phyloP scores from a whole-genome alignment of 2,888 invertebrate genomes.

The Hyposoter didymator region DNA sequence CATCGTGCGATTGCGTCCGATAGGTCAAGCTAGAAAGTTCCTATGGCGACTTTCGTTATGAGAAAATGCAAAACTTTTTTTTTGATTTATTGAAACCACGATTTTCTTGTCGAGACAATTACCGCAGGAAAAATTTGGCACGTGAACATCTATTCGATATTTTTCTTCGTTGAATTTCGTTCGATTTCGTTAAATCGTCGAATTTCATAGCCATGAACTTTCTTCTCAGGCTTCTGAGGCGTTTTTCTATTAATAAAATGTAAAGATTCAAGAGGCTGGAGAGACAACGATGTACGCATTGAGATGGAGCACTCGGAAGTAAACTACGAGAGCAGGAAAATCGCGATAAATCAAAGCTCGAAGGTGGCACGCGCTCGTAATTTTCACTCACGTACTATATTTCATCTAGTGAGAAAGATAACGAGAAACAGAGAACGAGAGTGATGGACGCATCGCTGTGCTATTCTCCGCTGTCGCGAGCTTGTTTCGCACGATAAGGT shows the following conservation, averaged over 20 bases:
- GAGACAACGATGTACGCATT: constrained; percentile 2
- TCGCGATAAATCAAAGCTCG: constrained; percentile 40
- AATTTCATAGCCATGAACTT: neutral
- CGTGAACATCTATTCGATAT: neutral
- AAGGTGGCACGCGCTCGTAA: constrained; percentile 37
- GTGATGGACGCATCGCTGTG: constrained; percentile 28
- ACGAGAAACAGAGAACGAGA: constrained; percentile 17
- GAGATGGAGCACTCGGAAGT: constrained; percentile 18
- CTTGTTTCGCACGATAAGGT: constrained; percentile 14
- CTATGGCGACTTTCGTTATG: neutral
- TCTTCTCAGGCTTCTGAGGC: neutral
- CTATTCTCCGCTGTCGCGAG: neutral
- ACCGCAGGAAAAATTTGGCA: neutral
- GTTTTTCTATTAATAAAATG: constrained; percentile 26
- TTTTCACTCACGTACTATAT: constrained; percentile 44
- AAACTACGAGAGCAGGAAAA: constrained; percentile 33
- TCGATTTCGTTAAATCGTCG: too few species aligned
- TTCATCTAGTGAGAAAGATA: constrained; percentile 36
- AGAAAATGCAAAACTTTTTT: neutral
- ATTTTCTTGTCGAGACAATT: neutral
- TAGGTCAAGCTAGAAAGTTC: constrained; percentile 32
- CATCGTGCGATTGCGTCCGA: neutral
- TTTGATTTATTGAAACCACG: neutral
- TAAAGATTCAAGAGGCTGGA: constrained; percentile 26
- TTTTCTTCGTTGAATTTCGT: neutral